Percentiles rank a stretch among this genome's conserved stretches.
phyloP scores from a whole-genome alignment of 2,888 invertebrate species.

The Leistus spinibarbis region DNA sequence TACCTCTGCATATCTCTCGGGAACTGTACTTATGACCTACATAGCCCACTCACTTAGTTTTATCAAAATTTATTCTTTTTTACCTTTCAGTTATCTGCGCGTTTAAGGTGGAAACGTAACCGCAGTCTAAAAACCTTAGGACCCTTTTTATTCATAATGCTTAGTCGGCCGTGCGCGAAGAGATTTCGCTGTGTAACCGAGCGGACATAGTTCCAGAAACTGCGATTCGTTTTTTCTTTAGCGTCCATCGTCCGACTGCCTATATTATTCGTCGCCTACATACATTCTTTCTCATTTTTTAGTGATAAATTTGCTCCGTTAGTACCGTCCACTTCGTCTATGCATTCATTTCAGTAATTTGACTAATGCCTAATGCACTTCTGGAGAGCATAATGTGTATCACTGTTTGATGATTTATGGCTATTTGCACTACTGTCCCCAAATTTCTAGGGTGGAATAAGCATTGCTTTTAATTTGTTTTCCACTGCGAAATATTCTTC shows the following conservation, averaged over 20 bases:
- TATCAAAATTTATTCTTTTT: constrained; percentile 36
- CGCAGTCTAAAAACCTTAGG: constrained; percentile 23
- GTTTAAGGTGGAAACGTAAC: constrained; percentile 23
- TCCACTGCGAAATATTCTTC: no score
- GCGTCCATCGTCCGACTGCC: not conserved
- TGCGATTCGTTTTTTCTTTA: not conserved
- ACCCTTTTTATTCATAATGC: constrained; percentile 26
- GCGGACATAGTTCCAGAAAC: not conserved
- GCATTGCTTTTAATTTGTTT: no score
- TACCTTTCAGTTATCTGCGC: constrained; percentile 28
- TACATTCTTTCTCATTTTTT: no score
- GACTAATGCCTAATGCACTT: no score
- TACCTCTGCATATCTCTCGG: constrained; percentile 10
- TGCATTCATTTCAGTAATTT: no score
- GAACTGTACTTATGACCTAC: constrained; percentile 27
- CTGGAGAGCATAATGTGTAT: no score
- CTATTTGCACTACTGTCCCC: no score
- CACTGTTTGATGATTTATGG: no score
- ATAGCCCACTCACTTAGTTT: constrained; percentile 33
- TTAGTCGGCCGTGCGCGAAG: constrained; percentile 17
- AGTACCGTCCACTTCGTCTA: no score
- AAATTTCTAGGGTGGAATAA: no score
- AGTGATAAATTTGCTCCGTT: no score
- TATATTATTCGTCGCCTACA: no score
- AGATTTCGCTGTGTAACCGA: constrained; percentile 3